phyloP scores from a whole-genome alignment of 2,888 invertebrate species.

The Ctena decussata region DNA sequence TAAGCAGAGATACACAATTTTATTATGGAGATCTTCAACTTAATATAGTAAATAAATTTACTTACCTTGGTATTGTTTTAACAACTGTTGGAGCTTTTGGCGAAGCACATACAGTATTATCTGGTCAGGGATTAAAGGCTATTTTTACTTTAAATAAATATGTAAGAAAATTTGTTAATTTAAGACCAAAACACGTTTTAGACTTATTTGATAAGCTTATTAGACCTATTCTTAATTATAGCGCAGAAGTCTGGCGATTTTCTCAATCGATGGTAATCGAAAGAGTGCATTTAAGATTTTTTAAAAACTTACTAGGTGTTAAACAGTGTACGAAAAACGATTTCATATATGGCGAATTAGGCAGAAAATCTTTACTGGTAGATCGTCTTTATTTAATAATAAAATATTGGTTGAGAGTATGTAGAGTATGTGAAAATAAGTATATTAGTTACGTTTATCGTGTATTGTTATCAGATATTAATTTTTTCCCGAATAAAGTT shows the following conservation, averaged over 20 bases:
- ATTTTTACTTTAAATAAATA: background rate
- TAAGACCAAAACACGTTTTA: background rate
- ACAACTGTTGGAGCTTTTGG: background rate
- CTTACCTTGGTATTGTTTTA: background rate
- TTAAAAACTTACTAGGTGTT: background rate
- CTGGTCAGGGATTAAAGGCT: background rate
- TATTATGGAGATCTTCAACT: background rate
- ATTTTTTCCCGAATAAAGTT: too few species aligned
- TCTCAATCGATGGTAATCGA: background rate
- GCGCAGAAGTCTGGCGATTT: background rate
- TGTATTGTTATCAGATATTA: too few species aligned
- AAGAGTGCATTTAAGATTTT: background rate
- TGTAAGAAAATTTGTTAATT: background rate
- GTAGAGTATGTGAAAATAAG: too few species aligned
- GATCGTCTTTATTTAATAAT: background rate
- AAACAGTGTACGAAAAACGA: background rate
- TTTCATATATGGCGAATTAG: background rate
- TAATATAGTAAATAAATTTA: background rate
- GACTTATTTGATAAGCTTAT: background rate
- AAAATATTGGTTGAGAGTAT: background rate
- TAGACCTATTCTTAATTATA: background rate
- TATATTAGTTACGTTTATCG: too few species aligned
- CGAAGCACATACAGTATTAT: background rate
- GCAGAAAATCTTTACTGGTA: background rate
- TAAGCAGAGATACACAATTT: background rate